phyloP scores from a whole-genome alignment of 2,113 vertebrate species.

The Stigmatopora argus region DNA sequence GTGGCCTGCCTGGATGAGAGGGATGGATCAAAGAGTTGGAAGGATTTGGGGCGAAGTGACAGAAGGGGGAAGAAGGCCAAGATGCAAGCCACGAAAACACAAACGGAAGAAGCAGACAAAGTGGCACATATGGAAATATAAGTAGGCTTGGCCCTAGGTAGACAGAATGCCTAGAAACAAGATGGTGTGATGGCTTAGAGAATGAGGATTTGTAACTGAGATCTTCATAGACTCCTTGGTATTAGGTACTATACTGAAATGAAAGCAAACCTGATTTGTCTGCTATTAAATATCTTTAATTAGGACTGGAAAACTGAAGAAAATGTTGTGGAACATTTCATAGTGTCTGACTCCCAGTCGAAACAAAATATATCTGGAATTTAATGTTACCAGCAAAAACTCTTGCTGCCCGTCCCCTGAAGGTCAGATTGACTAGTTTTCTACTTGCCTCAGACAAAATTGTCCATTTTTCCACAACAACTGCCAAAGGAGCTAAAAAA shows the following conservation, averaged over 20 bases:
- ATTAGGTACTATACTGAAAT: slow-evolving; percentile 3
- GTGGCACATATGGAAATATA: slow-evolving; percentile 33
- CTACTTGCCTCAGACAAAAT: no score
- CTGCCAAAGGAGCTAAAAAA: no score
- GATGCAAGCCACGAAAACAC: slow-evolving; percentile 25
- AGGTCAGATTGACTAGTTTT: no score
- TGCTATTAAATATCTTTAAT: not conserved
- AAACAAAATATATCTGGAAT: no score
- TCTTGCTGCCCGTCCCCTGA: no score
- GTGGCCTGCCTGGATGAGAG: slow-evolving; percentile 45
- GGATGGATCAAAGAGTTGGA: slow-evolving; percentile 42
- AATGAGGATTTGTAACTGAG: not conserved
- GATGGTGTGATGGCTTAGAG: not conserved
- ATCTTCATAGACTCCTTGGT: not conserved
- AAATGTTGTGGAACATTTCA: not conserved
- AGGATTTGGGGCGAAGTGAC: slow-evolving; percentile 32
- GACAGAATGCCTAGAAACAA: slow-evolving; percentile 4
- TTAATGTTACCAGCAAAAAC: no score
- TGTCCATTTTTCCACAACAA: no score
- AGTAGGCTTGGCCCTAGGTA: slow-evolving; percentile 27
- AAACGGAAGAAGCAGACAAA: slow-evolving; percentile 21
- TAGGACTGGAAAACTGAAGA: not conserved
- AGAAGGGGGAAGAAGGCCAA: slow-evolving; percentile 35
- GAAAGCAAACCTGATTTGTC: slow-evolving; percentile 17
- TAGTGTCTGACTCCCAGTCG: not conserved